Conservation (phyloP, 2,888 invertebrate species). For the Tholera decimalis region DNA sequence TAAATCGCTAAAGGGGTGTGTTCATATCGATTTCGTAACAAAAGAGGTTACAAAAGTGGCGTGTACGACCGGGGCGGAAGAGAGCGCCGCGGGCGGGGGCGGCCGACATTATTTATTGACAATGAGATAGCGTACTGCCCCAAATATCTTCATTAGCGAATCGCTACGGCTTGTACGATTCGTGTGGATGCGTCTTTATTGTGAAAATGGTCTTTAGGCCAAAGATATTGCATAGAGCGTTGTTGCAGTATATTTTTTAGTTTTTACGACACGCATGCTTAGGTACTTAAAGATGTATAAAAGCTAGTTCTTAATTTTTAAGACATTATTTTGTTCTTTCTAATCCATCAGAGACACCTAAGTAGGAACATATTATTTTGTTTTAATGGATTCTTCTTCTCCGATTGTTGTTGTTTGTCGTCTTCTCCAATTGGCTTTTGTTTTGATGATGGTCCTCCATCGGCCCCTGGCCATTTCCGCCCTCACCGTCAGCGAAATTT, state of each 20-base stretch:
- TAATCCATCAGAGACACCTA: too few species aligned
- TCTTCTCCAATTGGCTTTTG: too few species aligned
- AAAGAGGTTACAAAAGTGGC: constrained; percentile 67
- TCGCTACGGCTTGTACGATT: constrained; percentile 64
- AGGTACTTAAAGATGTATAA: too few species aligned
- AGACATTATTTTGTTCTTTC: too few species aligned
- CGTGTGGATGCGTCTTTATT: constrained; percentile 66
- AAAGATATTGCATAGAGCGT: neutral
- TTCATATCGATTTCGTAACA: constrained; percentile 80
- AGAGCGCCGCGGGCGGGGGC: constrained; percentile 70
- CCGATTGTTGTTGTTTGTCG: too few species aligned
- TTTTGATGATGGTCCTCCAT: too few species aligned
- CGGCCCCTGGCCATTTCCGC: too few species aligned
- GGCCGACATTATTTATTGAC: constrained; percentile 81
- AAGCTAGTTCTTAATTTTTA: too few species aligned
- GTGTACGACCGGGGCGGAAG: constrained; percentile 63
- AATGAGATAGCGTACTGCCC: constrained; percentile 77
- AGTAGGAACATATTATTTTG: too few species aligned
- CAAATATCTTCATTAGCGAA: constrained; percentile 87
- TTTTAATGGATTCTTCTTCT: too few species aligned
- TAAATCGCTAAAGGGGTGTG: constrained; percentile 70
- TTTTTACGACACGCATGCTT: too few species aligned
- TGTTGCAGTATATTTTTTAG: neutral
- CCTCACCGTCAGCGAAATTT: too few species aligned
- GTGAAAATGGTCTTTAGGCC: neutral